Conservation (phyloP, 1,140 invertebrate species). For the Arion vulgaris region DNA sequence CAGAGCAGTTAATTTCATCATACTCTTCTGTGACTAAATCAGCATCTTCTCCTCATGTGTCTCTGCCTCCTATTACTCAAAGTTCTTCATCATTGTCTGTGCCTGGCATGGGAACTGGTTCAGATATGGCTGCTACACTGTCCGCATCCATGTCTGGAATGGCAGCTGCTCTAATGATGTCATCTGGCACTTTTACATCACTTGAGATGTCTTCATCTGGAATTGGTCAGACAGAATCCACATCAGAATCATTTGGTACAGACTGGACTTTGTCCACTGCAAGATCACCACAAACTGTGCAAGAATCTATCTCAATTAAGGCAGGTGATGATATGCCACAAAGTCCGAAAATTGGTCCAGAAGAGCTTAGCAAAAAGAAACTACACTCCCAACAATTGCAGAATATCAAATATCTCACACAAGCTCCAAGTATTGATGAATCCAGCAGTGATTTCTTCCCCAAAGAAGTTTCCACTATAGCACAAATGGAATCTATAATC, state of each 20-base stretch:
- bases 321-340: background rate
- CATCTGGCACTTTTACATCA: constrained; percentile 2
- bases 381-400: constrained; percentile 29
- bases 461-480: background rate
- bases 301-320: background rate
- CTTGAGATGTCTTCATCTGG: constrained; percentile 2
- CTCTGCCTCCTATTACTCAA: background rate
- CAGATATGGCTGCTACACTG: constrained; percentile 24
- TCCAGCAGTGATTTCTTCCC: background rate
- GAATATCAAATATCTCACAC: constrained; percentile 34
- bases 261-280: background rate
- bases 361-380: constrained; percentile 23
- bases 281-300: background rate
- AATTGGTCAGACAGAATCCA: background rate
- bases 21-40: constrained; percentile 14
- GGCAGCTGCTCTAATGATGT: constrained; percentile 22
- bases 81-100: background rate
- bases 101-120: background rate
- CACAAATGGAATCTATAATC: background rate
- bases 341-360: background rate
- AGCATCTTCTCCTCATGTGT: constrained; percentile 29
- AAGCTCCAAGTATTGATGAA: constrained; percentile 17
- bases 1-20: background rate
- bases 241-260: background rate
- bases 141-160: constrained; percentile 1